Evolutionary conservation across 2,888 invertebrate species (phyloP), one percentile per base, ranked within the genome.

Genomic region (Cepaea hortensis): DNA sequence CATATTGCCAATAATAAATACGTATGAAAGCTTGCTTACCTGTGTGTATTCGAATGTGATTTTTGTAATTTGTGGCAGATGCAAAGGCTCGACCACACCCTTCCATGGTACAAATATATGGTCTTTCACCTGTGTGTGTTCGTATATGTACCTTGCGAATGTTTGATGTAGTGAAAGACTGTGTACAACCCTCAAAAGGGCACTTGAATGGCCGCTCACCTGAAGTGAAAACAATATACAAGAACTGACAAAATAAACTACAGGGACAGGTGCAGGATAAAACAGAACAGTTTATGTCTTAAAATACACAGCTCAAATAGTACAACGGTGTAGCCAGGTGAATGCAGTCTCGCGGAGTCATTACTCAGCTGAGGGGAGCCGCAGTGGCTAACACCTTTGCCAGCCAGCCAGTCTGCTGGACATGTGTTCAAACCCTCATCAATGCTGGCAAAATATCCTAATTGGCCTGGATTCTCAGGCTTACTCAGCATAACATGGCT

Each of bases 161-260:
- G 92, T 96, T 96, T 48, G 96, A 96, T 0, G 96, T 96, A 1
- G 96, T 96, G 92, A 96, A 96, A 0, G 96, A 96, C 89, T 96
- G 95, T 62, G 95, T 95, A 93, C 96, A 96, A 35, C 96, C 96
- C 85, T 95, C 95, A 90, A 94, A 94, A 15, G 95, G 94, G 91
- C 95, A 95, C 87, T 92, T 93, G 89, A 95, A 95, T 48, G 95
- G 95, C 35, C 94, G 91, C 86, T 95, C 95, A 73, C 95, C 95
- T 95, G 86, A 15, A 91, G 90, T 84, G 55, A 88, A 81, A 35
- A 35, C 70, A 84, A n/a, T 50, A 80, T 55, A 55, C 11, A 6
- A 23, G 23, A 55, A 11, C 20, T 55, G 6, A 11, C 55, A 9
- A 2, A 55, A 55, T 55, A 55, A 55, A 55, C 2, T 20, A 68